Conservation (phyloP, 2,113 vertebrate species). For the Mormyrus lacerda region DNA sequence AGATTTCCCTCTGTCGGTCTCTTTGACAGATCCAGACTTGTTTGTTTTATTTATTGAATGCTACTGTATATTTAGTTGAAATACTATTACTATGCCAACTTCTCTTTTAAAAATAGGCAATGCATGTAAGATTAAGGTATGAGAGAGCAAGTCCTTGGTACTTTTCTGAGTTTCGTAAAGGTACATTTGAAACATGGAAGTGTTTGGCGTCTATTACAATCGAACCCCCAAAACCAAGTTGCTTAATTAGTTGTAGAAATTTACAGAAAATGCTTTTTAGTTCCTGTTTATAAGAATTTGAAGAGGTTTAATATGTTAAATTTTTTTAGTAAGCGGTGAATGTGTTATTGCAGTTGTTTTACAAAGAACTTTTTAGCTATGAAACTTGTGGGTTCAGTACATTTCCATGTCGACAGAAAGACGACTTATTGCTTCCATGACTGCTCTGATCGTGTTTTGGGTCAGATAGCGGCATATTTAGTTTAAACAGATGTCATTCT, state of each 20-base stretch:
- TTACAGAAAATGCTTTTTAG: background rate
- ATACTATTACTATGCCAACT: background rate
- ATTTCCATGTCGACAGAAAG: background rate
- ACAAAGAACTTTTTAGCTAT: background rate
- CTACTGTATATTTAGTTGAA: background rate
- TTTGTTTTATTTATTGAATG: background rate
- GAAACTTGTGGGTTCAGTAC: background rate
- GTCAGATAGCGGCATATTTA: background rate
- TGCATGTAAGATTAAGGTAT: background rate
- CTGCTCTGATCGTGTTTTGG: background rate
- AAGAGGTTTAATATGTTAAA: background rate
- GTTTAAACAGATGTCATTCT: slow-evolving; percentile 3
- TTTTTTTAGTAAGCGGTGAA: background rate
- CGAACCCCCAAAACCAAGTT: background rate
- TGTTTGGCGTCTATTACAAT: background rate
- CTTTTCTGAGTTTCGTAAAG: background rate
- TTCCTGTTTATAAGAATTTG: background rate
- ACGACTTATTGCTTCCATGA: background rate
- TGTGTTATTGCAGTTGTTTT: background rate
- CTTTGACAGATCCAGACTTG: background rate
- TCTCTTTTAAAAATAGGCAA: background rate
- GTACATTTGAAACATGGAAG: background rate
- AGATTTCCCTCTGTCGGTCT: background rate
- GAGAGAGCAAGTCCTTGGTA: background rate
- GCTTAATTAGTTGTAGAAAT: background rate